Percentiles rank a stretch among this genome's conserved stretches.
These are phyloP conservation scores for Sinopyrophorus schimmeli DNA, from an alignment of 2,888 invertebrate genomes.

Conservation along the genomic window DNA sequence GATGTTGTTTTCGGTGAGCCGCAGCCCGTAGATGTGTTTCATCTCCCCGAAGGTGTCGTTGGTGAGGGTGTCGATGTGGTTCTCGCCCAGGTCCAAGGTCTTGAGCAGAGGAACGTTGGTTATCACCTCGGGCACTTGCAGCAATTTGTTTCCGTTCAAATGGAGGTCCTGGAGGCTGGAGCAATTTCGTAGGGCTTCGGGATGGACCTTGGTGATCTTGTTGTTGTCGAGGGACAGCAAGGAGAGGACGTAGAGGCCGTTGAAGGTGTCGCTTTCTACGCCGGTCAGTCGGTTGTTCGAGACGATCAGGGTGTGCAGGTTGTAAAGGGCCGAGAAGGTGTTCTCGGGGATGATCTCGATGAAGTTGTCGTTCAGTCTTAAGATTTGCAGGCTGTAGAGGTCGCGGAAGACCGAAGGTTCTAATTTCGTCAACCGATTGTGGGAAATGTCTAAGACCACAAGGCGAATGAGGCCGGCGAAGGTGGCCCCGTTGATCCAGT, in stretches of 20 bases:
- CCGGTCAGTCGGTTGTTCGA: conserved; percentile 78
- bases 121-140: conserved; percentile 74
- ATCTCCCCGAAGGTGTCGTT: conserved; percentile 81
- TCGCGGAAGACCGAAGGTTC: conserved; percentile 78
- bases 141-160: conserved; percentile 78
- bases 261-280: conserved; percentile 76
- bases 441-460: conserved; percentile 75
- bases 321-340: conserved; percentile 74
- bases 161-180: conserved; percentile 80
- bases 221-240: conserved; percentile 81
- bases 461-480: conserved; percentile 77
- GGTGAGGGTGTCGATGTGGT: conserved; percentile 76
- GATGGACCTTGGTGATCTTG: conserved; percentile 73
- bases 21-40: conserved; percentile 77
- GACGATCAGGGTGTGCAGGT: conserved; percentile 78
- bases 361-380: conserved; percentile 78
- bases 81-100: conserved; percentile 83
- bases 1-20: conserved; percentile 84
- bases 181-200: conserved; percentile 76
- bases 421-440: conserved; percentile 74
- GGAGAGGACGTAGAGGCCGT: conserved; percentile 74
- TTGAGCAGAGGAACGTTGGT: conserved; percentile 75
- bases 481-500: conserved; percentile 81
- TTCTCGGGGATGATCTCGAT: conserved; percentile 78
- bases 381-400: conserved; percentile 76